phyloP scores from a whole-genome alignment of 2,797 vertebrate genomes.

The Thripadectes ignobilis region DNA sequence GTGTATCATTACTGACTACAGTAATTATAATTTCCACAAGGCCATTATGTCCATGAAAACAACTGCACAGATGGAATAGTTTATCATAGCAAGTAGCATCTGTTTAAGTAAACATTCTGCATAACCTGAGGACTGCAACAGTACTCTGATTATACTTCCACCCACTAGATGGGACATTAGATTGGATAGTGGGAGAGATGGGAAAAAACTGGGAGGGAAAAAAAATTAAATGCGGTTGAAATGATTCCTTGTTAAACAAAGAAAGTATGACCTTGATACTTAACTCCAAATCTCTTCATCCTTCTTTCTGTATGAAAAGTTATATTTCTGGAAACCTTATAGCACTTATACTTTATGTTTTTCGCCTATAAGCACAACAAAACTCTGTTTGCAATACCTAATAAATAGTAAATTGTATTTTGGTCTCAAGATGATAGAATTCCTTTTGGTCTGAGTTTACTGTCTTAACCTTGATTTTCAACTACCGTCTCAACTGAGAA shows the following conservation, averaged over 20 bases:
- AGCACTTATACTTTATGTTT: neutral
- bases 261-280: neutral
- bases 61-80: neutral
- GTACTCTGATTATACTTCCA: neutral
- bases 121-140: neutral
- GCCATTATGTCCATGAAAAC: neutral
- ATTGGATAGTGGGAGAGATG: no score
- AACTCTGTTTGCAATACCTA: neutral
- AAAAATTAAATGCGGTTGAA: neutral
- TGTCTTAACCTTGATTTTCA: neutral
- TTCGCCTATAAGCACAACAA: neutral
- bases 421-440: neutral
- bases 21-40: neutral
- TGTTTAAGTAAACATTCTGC: neutral
- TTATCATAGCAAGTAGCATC: neutral
- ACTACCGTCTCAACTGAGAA: neutral
- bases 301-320: neutral
- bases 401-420: neutral
- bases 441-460: neutral
- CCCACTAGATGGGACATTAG: neutral
- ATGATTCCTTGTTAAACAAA: neutral
- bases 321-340: neutral
- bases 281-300: neutral
- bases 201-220: fast-evolving
- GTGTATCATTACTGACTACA: neutral